These are phyloP conservation scores for Eucera pruinosa DNA, from an alignment of 2,888 invertebrate genomes.

Conservation along the genomic window DNA sequence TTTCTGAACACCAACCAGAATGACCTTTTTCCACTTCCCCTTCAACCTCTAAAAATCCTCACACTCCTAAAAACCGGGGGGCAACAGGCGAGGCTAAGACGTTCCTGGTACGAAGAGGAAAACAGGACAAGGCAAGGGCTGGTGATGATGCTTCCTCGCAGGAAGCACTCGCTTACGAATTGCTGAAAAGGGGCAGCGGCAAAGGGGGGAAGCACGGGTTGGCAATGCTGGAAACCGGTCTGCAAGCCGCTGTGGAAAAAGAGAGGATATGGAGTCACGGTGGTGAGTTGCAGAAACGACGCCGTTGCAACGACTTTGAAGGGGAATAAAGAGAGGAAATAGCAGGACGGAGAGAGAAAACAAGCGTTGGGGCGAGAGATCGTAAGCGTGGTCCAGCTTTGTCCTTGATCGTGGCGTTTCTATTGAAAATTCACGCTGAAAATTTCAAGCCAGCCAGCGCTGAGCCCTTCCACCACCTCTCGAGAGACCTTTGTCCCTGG, in stretches of 20 bases:
- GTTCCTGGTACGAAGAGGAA: neutral
- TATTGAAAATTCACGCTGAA: slow-evolving; percentile 60
- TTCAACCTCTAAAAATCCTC: neutral
- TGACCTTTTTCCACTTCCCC: neutral
- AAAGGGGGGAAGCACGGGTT: slow-evolving; percentile 46
- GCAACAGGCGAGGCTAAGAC: slow-evolving; percentile 11
- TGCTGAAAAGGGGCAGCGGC: slow-evolving; percentile 63
- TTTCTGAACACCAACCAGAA: neutral
- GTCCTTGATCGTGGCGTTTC: slow-evolving; percentile 52
- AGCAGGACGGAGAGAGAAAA: slow-evolving; percentile 37
- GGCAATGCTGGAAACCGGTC: slow-evolving; percentile 38
- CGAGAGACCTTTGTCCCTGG: slow-evolving; percentile 26
- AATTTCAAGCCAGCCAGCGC: slow-evolving; percentile 21
- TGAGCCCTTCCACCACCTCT: neutral
- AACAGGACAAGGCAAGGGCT: neutral
- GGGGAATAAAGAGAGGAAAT: slow-evolving; percentile 61
- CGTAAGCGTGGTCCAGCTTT: slow-evolving; percentile 50
- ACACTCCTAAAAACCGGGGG: neutral
- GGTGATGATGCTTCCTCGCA: slow-evolving; percentile 67
- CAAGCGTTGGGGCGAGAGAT: slow-evolving; percentile 22
- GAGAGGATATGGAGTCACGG: no score
- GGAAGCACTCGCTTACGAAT: slow-evolving; percentile 76
- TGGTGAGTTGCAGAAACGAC: slow-evolving; percentile 13
- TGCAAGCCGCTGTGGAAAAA: slow-evolving; percentile 20
- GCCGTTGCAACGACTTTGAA: slow-evolving; percentile 53